Evolutionary conservation across 2,888 invertebrate genomes (phyloP).

Genomic region (Candidula unifasciata): DNA sequence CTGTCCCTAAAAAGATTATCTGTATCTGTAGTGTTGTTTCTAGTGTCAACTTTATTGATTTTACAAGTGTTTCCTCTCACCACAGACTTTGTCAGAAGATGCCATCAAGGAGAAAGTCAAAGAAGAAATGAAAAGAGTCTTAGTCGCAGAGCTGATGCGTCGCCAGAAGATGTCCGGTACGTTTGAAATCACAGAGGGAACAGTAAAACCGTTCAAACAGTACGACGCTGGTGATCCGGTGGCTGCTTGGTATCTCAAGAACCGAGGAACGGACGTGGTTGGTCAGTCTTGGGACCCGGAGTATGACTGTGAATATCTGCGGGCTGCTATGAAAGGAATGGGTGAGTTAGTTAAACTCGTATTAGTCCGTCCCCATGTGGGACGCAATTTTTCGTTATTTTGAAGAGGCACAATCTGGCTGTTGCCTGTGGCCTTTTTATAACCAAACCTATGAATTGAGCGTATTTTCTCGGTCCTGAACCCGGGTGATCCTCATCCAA

Average conservation of each 20-base stretch:
- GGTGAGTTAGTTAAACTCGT: constrained; percentile 60
- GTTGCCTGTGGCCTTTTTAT: no score
- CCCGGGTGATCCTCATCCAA: no score
- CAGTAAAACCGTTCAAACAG: constrained; percentile 63
- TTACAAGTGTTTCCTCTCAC: no score
- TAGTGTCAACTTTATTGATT: no score
- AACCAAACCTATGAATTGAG: no score
- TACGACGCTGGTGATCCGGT: constrained; percentile 68
- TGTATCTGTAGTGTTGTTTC: no score
- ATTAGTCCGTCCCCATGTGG: no score
- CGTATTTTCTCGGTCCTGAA: no score
- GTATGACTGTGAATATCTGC: constrained; percentile 68
- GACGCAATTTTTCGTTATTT: no score
- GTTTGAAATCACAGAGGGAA: constrained; percentile 73
- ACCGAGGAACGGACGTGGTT: constrained; percentile 55
- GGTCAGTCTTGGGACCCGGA: constrained; percentile 68
- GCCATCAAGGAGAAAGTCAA: constrained; percentile 58
- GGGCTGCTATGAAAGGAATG: constrained; percentile 72
- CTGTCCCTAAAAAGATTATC: no score
- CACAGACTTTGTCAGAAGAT: constrained; percentile 48
- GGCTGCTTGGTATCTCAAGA: constrained; percentile 58
- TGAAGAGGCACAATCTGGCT: no score
- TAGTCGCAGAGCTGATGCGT: constrained; percentile 69
- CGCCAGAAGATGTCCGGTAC: constrained; percentile 70
- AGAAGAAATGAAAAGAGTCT: constrained; percentile 62